Evolutionary conservation across 2,113 vertebrate species (phyloP), one percentile per base, ranked within the genome.

Genomic region (Percina caprodes): DNA sequence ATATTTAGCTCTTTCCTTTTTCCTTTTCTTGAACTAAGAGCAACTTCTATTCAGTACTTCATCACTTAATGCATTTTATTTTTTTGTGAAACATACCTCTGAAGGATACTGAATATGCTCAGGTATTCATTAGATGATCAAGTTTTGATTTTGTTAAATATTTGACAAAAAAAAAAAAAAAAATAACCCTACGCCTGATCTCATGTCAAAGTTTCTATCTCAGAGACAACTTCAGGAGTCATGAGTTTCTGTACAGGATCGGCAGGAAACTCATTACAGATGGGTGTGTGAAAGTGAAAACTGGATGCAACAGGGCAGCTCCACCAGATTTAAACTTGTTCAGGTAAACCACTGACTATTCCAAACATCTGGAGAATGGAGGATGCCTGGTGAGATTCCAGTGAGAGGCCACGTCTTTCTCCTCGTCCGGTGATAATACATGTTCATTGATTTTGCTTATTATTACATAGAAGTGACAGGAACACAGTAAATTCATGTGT

Each of bases 251-350:
- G 8, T 35, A 39, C 68, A 11, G 10, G 11, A 46, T 45, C 3
- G 14, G 18, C 8, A 39, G 52, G 30, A 69, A 77, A 21, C 13
- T 45, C 1, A n/a, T 23, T 2, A 19, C 0, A 3, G 52, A 49
- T 42, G 30, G 0, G 19, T 13, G 30, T 39, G 67, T 70, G 18
- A 83, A 69, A 76, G 70, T 77, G 10, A 58, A 74, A 67, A 54
- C 1, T 54, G 23, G 39, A 72, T 46, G 23, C 23, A 45, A 19
- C 42, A n/a, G 19, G 19, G 71, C 58, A 1, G 70, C 46, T 79
- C 42, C 13, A 69, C 71, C 88, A 84, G 85, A 72, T 90, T 87
- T 70, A 49, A 91, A 91, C 82, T 79, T 86, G 86, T 85, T 80
- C 74, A 63, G 69, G 56, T 84, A 61, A 70, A 70, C 13, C 10